phyloP scores from a whole-genome alignment of 2,888 invertebrate genomes.

The Drosophila vallismaia region DNA sequence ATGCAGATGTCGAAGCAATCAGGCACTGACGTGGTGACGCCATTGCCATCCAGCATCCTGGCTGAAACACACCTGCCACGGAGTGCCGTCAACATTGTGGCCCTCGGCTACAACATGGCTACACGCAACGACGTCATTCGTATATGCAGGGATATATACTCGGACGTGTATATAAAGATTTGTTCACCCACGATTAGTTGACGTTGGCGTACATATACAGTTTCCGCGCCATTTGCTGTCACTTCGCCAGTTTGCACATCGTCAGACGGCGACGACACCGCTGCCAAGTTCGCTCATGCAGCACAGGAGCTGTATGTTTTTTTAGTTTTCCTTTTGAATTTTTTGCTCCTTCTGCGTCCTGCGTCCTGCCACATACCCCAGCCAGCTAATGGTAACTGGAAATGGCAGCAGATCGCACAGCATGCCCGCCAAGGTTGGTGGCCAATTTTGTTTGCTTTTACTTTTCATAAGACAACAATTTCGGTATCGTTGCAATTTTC shows the following conservation, averaged over 20 bases:
- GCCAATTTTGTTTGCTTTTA: conserved; percentile 39
- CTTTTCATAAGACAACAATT: conserved; percentile 62
- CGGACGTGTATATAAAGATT: conserved; percentile 54
- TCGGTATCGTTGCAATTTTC: conserved; percentile 65
- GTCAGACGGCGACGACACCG: conserved; percentile 53
- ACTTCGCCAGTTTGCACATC: conserved; percentile 82
- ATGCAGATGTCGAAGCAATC: conserved; percentile 70
- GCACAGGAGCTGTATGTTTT: conserved; percentile 46
- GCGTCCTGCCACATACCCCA: conserved; percentile 47
- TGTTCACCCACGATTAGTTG: conserved; percentile 77
- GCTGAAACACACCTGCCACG: conserved; percentile 42
- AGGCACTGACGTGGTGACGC: conserved; percentile 31
- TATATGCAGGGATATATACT: conserved; percentile 18
- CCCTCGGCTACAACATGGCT: conserved; percentile 47
- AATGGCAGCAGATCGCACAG: conserved; percentile 63
- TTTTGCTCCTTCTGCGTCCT: conserved; percentile 24
- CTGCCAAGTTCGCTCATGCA: conserved; percentile 74
- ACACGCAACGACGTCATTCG: conserved; percentile 22
- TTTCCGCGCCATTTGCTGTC: conserved; percentile 82
- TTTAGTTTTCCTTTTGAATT: neutral
- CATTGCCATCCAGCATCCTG: conserved; percentile 17
- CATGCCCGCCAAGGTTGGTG: conserved; percentile 25
- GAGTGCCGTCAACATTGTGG: conserved; percentile 53
- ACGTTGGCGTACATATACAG: conserved; percentile 70
- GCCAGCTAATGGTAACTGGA: conserved; percentile 70